Percentiles rank a stretch among this genome's conserved stretches.
Evolutionary conservation across 2,113 vertebrate species (phyloP).

Genomic region (Sialia sialis): DNA sequence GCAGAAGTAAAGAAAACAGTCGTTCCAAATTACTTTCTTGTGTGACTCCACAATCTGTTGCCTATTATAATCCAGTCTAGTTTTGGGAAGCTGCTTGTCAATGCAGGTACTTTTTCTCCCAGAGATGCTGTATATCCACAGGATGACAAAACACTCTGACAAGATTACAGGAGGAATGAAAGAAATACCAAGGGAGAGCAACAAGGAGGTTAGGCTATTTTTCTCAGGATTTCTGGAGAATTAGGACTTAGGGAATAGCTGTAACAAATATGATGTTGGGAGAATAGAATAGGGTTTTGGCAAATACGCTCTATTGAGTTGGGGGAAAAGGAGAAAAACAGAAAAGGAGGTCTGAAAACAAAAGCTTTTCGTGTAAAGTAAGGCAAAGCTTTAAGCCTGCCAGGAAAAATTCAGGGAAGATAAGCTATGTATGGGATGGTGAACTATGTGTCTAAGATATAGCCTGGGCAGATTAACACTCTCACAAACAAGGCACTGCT

Average conservation of each 20-base stretch:
- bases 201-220: background rate
- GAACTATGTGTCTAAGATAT: background rate
- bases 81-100: background rate
- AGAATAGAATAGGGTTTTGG: background rate
- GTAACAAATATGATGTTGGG: background rate
- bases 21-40: background rate
- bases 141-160: background rate
- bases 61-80: background rate
- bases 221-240: background rate
- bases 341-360: background rate
- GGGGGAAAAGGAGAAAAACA: accelerated
- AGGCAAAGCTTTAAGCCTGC: background rate
- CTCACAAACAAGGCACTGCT: background rate
- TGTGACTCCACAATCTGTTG: slow-evolving; percentile 1
- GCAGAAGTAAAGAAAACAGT: background rate
- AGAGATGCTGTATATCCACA: background rate
- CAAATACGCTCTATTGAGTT: background rate
- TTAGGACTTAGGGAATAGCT: background rate
- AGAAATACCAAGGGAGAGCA: background rate
- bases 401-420: background rate
- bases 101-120: background rate
- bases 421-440: background rate
- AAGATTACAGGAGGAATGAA: background rate
- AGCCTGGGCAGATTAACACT: background rate
- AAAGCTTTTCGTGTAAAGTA: background rate